Conservation (phyloP, 2,888 invertebrate genomes). For the Thysanoteuthis rhombus region DNA sequence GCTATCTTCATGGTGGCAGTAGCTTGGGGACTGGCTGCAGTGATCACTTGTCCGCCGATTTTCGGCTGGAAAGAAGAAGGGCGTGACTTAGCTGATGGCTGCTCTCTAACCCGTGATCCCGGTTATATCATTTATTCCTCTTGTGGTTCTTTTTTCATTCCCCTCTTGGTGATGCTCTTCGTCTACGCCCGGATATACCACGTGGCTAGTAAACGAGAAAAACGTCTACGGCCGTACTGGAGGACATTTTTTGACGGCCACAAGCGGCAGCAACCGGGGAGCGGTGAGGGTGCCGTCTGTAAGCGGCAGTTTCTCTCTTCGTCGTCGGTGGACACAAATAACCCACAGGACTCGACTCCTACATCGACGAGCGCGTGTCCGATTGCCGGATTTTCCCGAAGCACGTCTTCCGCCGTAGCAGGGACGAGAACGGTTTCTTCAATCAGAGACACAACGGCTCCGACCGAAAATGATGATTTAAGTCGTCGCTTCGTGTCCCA, state of each 20-base stretch:
- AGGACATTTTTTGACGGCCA: slow-evolving; percentile 20
- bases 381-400: not conserved
- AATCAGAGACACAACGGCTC: not conserved
- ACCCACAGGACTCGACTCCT: not conserved
- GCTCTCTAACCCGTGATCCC: slow-evolving; percentile 50
- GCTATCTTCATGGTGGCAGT: slow-evolving; percentile 56
- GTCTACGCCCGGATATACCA: slow-evolving; percentile 62
- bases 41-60: slow-evolving; percentile 60
- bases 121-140: slow-evolving; percentile 62
- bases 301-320: not conserved
- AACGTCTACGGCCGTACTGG: slow-evolving; percentile 36
- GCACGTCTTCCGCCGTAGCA: not conserved
- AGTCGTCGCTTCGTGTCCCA: not conserved
- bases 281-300: not conserved
- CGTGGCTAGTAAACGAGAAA: slow-evolving; percentile 46
- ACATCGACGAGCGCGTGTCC: not conserved
- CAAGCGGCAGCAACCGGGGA: not conserved
- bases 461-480: not conserved
- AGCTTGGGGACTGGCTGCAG: slow-evolving; percentile 57
- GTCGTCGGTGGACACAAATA: not conserved
- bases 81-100: slow-evolving; percentile 39
- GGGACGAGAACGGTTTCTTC: not conserved
- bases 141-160: slow-evolving; percentile 61
- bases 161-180: slow-evolving; percentile 61
- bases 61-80: slow-evolving; percentile 56